phyloP scores from a whole-genome alignment of 37 sponge, comb jelly and placozoan species.

The Tethya wilhelma region DNA sequence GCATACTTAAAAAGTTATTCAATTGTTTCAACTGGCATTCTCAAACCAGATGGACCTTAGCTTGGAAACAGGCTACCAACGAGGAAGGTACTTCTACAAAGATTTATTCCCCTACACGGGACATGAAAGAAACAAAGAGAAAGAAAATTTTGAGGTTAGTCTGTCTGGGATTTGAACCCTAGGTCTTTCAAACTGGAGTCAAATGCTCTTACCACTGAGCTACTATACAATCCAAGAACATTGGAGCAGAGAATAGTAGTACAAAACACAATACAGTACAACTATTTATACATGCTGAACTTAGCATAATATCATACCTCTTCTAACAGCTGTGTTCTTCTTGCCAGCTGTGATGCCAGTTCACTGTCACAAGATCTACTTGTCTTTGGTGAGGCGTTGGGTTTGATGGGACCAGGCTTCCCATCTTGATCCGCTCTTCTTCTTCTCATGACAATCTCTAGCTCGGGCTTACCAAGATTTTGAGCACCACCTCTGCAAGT shows the following conservation, averaged over 20 bases:
- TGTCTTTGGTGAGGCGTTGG: too few relatives aligned
- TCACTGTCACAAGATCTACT: conserved; percentile 25
- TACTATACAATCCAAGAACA: not conserved
- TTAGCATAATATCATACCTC: conserved; percentile 26
- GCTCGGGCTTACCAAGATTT: conserved; percentile 60
- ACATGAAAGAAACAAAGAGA: too few relatives aligned
- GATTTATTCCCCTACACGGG: too few relatives aligned
- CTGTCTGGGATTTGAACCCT: too few relatives aligned
- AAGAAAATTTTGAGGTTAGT: too few relatives aligned
- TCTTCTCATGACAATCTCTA: conserved; percentile 62
- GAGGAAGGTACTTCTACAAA: too few relatives aligned
- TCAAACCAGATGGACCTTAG: too few relatives aligned
- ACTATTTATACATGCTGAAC: not conserved
- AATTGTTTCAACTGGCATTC: too few relatives aligned
- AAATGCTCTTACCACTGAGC: too few relatives aligned
- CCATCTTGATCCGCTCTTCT: conserved; percentile 63
- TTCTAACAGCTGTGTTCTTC: conserved; percentile 52
- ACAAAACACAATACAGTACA: not conserved
- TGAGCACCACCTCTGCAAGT: conserved; percentile 61
- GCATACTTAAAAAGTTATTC: too few relatives aligned
- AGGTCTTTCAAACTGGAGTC: too few relatives aligned
- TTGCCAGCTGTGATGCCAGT: conserved; percentile 59
- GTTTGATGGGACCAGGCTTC: conserved; percentile 42
- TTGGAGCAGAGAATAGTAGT: not conserved
- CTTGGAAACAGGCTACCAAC: too few relatives aligned